Base-by-base conservation (phyloP, 2,888 invertebrate genomes). In the Zygaena filipendulae region DNA sequence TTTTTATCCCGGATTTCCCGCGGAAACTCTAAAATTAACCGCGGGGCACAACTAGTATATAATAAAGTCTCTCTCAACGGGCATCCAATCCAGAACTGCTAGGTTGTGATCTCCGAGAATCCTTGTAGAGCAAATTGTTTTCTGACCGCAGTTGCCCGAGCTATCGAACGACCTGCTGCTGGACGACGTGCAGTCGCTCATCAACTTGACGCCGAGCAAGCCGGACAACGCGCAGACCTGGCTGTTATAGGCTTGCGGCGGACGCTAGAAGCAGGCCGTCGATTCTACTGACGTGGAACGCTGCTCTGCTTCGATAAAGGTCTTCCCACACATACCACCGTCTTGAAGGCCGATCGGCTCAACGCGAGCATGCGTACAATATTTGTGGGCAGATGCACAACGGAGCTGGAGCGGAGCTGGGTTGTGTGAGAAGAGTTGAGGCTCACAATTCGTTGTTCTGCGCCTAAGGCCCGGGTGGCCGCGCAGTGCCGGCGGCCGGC, bases 131-230 rank as follows among this genome's bases (percentile, higher is more conserved):
- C n/a, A 6, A 3, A n/a, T 7, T 12, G 23, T 34, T 46, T 46
- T n/a, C n/a, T 41, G 38, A 39, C 82, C 83, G 37, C 82, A 90
- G 89, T 80, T 93, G 59, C 87, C 89, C 57, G 93, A 93, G 70
- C 90, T 94, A 66, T 87, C 91, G 59, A 90, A 84, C 70, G 92
- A 91, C 66, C 91, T 93, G 62, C 83, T 94, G 61, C 81, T 94
- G 70, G 92, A 92, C 54, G 91, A 90, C 71, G 93, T 95, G 59
- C 92, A 94, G 75, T 92, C 90, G 47, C 84, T 95, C 58, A 92
- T 95, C 60, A 92, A 91, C 80, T 89, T 94, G 46, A 87, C 91
- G 55, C 87, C 88, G 56, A 90, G 87, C 70, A 93, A 92, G 82
- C 86, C 91, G 59, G 91, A 91, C 67, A 91, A 90, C 69, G 88